A percentile compares a stretch with the other conserved stretches of the same genome.
phyloP scores from a whole-genome alignment of 2,888 invertebrate genomes.

The Ichneumon xanthorius region DNA sequence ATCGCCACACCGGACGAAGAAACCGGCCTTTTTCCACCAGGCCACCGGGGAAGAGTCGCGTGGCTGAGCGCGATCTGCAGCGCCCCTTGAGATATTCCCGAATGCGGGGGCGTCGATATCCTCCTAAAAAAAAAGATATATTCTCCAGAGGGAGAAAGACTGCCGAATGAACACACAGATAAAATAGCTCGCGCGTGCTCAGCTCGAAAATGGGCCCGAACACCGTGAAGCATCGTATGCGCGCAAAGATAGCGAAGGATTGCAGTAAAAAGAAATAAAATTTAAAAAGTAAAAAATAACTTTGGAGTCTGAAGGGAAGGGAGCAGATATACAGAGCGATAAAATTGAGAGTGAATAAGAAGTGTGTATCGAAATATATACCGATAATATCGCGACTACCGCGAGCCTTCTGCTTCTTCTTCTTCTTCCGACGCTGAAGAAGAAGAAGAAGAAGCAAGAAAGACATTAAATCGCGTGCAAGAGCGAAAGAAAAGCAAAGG shows the following conservation, averaged over 20 bases:
- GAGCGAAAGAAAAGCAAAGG: slow-evolving; percentile 32
- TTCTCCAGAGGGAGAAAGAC: background rate
- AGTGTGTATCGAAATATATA: slow-evolving; percentile 30
- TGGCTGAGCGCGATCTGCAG: slow-evolving; percentile 71
- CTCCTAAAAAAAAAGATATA: slow-evolving; percentile 13
- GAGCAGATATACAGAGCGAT: slow-evolving; percentile 1
- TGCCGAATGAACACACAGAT: background rate
- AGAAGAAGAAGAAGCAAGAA: background rate
- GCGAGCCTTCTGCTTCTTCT: background rate
- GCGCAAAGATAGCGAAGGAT: slow-evolving; percentile 50
- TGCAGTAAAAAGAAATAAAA: slow-evolving; percentile 44
- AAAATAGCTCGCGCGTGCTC: slow-evolving; percentile 41
- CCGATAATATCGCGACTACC: slow-evolving; percentile 38
- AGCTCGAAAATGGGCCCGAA: slow-evolving; percentile 67
- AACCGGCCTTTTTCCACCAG: slow-evolving; percentile 43
- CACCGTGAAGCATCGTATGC: slow-evolving; percentile 55
- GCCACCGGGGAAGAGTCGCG: slow-evolving; percentile 79
- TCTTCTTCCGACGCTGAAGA: background rate
- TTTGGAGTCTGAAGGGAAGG: background rate
- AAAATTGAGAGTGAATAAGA: slow-evolving; percentile 22
- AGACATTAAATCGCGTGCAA: slow-evolving; percentile 47
- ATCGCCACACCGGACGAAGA: background rate
- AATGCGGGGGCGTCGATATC: slow-evolving; percentile 32
- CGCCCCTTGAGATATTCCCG: slow-evolving; percentile 10
- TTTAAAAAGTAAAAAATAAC: slow-evolving; percentile 55